Conservation (phyloP, 2,113 vertebrate species). For the Anseranas semipalmata region DNA sequence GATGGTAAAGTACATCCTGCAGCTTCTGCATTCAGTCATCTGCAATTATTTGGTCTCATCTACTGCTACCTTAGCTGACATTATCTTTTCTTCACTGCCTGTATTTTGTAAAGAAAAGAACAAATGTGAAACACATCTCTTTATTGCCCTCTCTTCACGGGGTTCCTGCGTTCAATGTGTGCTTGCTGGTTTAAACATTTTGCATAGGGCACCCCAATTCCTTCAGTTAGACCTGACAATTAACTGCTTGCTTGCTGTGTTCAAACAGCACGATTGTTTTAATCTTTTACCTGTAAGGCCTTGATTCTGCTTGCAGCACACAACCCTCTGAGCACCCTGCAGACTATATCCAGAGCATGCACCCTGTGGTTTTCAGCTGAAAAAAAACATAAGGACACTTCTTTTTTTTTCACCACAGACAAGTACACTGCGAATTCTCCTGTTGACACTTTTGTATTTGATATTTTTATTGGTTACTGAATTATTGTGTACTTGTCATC, state of each 20-base stretch:
- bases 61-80: slow-evolving; percentile 27
- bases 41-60: slow-evolving; percentile 45
- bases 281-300: not conserved
- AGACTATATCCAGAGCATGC: not conserved
- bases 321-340: not conserved
- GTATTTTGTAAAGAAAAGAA: not conserved
- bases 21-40: slow-evolving; percentile 44
- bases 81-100: not conserved
- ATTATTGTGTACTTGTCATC: not conserved
- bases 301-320: not conserved
- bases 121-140: not conserved
- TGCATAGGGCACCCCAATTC: not conserved
- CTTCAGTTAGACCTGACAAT: not conserved
- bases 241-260: not conserved
- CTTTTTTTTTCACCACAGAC: not conserved
- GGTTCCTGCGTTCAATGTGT: not conserved
- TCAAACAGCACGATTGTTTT: not conserved
- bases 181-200: not conserved
- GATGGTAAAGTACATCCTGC: slow-evolving; percentile 61
- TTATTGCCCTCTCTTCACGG: not conserved
- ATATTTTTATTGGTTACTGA: not conserved
- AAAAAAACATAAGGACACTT: not conserved
- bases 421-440: not conserved
- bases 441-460: not conserved
- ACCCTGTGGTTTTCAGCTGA: not conserved